Evolutionary conservation across 2,113 vertebrate species (phyloP).

Genomic region (Thymallus thymallus): DNA sequence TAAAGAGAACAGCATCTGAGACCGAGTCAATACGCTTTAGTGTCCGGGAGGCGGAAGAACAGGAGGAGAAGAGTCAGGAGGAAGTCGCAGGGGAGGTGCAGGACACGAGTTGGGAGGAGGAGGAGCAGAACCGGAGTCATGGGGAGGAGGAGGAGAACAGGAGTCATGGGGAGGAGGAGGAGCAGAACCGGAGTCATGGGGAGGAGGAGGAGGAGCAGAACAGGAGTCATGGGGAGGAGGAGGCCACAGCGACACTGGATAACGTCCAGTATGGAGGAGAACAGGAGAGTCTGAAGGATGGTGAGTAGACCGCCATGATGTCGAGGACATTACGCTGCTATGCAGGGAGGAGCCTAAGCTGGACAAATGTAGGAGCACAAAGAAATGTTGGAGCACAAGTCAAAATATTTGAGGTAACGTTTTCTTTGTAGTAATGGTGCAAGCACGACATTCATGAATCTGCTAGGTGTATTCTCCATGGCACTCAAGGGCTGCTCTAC

Average conservation of each 20-base stretch:
- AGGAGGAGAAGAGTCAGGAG: slow-evolving; percentile 33
- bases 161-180: slow-evolving; percentile 34
- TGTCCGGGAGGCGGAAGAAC: slow-evolving; percentile 48
- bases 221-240: slow-evolving; percentile 25
- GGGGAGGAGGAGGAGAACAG: slow-evolving; percentile 13
- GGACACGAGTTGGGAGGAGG: slow-evolving; percentile 30
- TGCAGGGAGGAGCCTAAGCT: no score
- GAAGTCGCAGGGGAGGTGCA: slow-evolving; percentile 2
- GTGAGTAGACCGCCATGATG: slow-evolving; percentile 48
- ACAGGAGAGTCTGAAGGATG: slow-evolving; percentile 62
- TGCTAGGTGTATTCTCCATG: no score
- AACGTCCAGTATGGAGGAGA: slow-evolving; percentile 5
- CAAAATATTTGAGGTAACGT: no score
- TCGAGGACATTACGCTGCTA: no score
- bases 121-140: no score
- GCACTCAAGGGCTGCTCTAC: no score
- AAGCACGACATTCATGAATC: no score
- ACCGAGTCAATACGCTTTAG: slow-evolving; percentile 34
- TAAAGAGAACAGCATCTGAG: background rate
- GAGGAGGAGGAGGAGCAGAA: slow-evolving; percentile 7
- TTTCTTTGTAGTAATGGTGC: no score
- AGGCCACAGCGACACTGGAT: background rate
- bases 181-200: slow-evolving; percentile 33
- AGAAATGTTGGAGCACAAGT: no score
- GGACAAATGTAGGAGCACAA: no score